These are phyloP conservation scores for Diacarnus erythraeanus DNA, from an alignment of 37 sponge, comb jelly and placozoan genomes.

Conservation along the genomic window DNA sequence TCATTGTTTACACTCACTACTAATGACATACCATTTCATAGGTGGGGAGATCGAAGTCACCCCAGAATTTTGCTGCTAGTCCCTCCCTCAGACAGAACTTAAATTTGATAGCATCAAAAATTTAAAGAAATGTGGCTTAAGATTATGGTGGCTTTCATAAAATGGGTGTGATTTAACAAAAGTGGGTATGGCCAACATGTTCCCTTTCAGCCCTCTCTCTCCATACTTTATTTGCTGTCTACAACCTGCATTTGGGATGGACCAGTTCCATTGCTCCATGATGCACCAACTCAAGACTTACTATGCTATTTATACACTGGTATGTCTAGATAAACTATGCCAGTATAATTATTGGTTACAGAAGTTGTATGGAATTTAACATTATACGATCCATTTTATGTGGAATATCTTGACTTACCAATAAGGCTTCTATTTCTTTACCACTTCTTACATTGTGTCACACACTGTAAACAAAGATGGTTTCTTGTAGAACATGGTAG, in stretches of 20 bases:
- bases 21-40: background rate
- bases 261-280: background rate
- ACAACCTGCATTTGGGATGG: background rate
- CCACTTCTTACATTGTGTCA: background rate
- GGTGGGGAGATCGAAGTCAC: too few relatives aligned
- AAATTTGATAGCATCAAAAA: too few relatives aligned
- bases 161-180: too few relatives aligned
- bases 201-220: too few relatives aligned
- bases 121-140: too few relatives aligned
- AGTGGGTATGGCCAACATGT: too few relatives aligned
- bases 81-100: too few relatives aligned
- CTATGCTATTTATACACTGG: background rate
- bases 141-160: too few relatives aligned
- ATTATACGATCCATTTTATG: background rate
- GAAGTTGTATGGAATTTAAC: background rate
- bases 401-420: background rate
- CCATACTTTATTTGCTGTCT: too few relatives aligned
- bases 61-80: too few relatives aligned
- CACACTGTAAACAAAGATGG: background rate
- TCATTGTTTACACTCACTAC: background rate
- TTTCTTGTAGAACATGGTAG: background rate
- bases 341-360: background rate
- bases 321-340: background rate
- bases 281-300: background rate
- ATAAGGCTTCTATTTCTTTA: background rate